A percentile compares a stretch with the other conserved stretches of the same genome.
Conservation (phyloP, 1,140 invertebrate species). For the Arctopsyche grandis region DNA sequence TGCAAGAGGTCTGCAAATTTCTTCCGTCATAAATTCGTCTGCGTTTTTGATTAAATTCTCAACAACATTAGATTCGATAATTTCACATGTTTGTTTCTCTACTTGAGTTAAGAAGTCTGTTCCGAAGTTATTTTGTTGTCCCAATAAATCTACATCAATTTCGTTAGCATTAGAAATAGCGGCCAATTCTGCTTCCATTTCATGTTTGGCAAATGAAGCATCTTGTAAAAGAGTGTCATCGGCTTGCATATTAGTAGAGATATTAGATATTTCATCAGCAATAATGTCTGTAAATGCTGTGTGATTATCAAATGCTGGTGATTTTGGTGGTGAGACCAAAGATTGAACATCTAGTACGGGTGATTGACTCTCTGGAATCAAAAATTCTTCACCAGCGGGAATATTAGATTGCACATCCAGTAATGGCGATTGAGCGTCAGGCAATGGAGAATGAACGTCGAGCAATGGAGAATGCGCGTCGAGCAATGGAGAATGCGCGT, state of each 20-base stretch:
- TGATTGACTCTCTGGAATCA: neutral
- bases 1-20: constrained; percentile 39
- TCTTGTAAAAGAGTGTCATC: neutral
- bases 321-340: constrained; percentile 1
- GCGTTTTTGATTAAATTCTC: constrained; percentile 41
- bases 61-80: constrained; percentile 44
- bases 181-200: neutral
- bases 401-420: neutral
- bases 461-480: constrained; percentile 8
- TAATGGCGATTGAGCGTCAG: constrained; percentile 25
- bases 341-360: constrained; percentile 9
- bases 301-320: constrained; percentile 38
- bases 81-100: constrained; percentile 49
- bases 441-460: constrained; percentile 23
- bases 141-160: neutral
- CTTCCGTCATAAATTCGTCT: constrained; percentile 40
- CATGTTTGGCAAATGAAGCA: neutral
- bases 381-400: neutral
- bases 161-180: neutral
- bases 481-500: constrained; percentile 11
- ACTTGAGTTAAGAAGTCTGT: constrained; percentile 37
- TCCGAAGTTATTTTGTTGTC: neutral
- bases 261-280: constrained; percentile 28
- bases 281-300: constrained; percentile 45
- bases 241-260: constrained; percentile 14